phyloP scores from a whole-genome alignment of 2,113 vertebrate species.

The Odontesthes bonariensis region DNA sequence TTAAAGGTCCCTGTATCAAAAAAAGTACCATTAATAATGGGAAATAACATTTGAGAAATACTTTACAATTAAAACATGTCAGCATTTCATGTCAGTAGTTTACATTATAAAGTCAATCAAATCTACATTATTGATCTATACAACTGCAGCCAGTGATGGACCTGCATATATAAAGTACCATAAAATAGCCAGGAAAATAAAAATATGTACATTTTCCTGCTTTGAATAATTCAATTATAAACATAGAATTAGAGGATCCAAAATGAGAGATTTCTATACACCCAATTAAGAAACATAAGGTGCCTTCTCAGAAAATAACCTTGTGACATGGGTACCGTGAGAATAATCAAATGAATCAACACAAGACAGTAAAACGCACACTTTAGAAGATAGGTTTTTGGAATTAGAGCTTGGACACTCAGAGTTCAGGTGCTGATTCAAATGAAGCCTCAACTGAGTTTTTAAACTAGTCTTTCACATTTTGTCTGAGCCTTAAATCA shows the following conservation, averaged over 20 bases:
- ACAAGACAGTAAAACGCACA: constrained; percentile 64
- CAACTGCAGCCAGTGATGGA: constrained; percentile 62
- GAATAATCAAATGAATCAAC: constrained; percentile 36
- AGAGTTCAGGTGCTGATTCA: constrained; percentile 12
- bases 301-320: constrained; percentile 54
- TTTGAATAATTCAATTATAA: constrained; percentile 53
- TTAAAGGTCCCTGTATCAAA: constrained; percentile 70
- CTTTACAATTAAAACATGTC: constrained; percentile 88
- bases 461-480: constrained; percentile 45
- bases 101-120: constrained; percentile 81
- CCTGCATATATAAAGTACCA: constrained; percentile 67
- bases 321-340: constrained; percentile 42
- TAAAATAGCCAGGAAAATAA: constrained; percentile 70
- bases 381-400: constrained; percentile 7
- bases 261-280: constrained; percentile 39
- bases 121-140: constrained; percentile 82
- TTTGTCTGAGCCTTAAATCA: constrained; percentile 17
- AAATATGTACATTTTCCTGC: constrained; percentile 71
- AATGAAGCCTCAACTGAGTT: not conserved
- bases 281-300: constrained; percentile 58
- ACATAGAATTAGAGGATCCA: constrained; percentile 46
- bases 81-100: constrained; percentile 77
- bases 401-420: constrained; percentile 16
- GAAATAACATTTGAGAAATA: constrained; percentile 84
- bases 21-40: constrained; percentile 60